phyloP scores from a whole-genome alignment of 2,113 vertebrate genomes.

The Diphyllodes magnificus region DNA sequence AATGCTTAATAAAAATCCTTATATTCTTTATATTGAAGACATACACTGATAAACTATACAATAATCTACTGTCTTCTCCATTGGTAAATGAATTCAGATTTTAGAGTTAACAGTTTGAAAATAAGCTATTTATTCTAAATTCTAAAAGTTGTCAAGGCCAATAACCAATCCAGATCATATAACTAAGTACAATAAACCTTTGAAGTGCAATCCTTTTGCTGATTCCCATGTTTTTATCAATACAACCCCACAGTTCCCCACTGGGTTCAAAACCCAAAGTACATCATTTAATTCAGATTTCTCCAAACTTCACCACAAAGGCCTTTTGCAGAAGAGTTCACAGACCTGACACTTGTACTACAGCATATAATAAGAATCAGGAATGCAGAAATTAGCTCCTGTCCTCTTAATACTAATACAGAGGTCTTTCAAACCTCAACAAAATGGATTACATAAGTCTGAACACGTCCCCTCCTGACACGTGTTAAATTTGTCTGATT shows the following conservation, averaged over 20 bases:
- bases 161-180: not conserved
- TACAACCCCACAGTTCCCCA: not conserved
- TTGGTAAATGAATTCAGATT: not conserved
- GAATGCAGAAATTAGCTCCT: not conserved
- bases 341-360: not conserved
- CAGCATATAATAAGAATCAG: not conserved
- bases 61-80: not conserved
- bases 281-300: not conserved
- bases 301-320: not conserved
- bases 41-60: not conserved
- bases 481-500: not conserved
- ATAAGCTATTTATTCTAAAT: not conserved
- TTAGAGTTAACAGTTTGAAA: not conserved
- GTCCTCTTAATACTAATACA: not conserved
- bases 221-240: not conserved
- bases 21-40: not conserved
- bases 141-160: not conserved
- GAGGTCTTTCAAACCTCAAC: not conserved
- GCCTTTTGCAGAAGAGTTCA: not conserved
- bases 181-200: not conserved
- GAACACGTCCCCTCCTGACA: rapidly evolving
- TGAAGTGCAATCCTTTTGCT: not conserved
- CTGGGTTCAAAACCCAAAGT: not conserved
- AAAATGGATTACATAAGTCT: not conserved
- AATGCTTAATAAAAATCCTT: not conserved